Evolutionary conservation across 2,113 vertebrate species (phyloP).

Genomic region (Pristiophorus japonicus): DNA sequence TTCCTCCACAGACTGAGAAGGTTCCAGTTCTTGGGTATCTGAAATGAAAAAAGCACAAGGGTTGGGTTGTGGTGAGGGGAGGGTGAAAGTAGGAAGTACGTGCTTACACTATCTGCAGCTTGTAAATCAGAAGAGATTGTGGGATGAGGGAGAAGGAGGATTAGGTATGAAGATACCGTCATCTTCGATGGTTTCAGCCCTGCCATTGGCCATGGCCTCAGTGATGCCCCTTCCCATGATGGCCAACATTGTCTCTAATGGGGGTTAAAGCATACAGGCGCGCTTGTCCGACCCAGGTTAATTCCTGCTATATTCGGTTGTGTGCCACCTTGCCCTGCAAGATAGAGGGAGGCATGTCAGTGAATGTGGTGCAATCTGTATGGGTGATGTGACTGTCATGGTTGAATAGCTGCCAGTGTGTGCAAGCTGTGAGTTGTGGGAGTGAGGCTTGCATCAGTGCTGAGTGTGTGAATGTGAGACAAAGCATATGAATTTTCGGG

Average conservation of each 20-base stretch:
- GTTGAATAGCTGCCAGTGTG: neutral
- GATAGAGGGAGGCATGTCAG: neutral
- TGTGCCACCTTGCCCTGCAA: neutral
- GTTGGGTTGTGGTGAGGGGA: neutral
- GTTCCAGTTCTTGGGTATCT: too few species aligned
- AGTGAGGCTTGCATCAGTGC: neutral
- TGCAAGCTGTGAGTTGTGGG: neutral
- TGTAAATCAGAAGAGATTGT: too few species aligned
- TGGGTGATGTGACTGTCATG: neutral
- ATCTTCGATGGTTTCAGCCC: neutral
- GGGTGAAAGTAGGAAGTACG: neutral
- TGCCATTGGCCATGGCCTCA: neutral
- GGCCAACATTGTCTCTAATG: too few species aligned
- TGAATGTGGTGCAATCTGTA: neutral
- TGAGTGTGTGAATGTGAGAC: neutral
- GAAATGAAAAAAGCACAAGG: too few species aligned
- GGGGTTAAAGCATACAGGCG: too few species aligned
- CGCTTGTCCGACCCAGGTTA: neutral
- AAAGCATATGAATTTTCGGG: neutral
- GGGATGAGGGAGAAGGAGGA: too few species aligned
- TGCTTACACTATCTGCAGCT: too few species aligned
- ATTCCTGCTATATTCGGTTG: neutral
- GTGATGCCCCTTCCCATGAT: too few species aligned
- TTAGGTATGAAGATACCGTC: neutral
- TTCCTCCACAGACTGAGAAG: too few species aligned